Evolutionary conservation across 2,888 invertebrate genomes (phyloP).

Genomic region (Gymnoscelis rufifasciata): DNA sequence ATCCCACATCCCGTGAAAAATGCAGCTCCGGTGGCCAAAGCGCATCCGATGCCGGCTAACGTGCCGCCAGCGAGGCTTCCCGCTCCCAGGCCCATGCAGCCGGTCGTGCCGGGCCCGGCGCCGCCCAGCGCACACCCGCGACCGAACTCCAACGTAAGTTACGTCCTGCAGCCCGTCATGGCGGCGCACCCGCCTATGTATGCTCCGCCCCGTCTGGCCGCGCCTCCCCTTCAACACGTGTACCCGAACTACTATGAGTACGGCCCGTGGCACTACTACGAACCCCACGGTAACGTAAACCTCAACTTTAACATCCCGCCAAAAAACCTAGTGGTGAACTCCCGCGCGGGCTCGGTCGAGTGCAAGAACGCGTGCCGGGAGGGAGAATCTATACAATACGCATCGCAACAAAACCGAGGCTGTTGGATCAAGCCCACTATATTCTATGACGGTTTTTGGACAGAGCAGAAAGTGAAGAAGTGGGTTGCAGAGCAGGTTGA

Average conservation of each 20-base stretch:
- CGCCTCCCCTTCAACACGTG: constrained; percentile 43
- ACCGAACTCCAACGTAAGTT: constrained; percentile 70
- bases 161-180: constrained; percentile 62
- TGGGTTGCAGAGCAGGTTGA: constrained; percentile 76
- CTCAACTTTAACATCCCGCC: constrained; percentile 67
- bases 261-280: constrained; percentile 70
- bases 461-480: constrained; percentile 75
- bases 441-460: constrained; percentile 76
- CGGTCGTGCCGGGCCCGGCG: constrained; percentile 21
- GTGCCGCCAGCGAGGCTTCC: constrained; percentile 17
- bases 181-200: constrained; percentile 50
- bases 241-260: constrained; percentile 66
- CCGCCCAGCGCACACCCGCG: constrained; percentile 21
- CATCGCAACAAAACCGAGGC: constrained; percentile 50
- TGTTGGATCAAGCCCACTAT: constrained; percentile 75
- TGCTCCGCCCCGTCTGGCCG: constrained; percentile 40
- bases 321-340: constrained; percentile 62
- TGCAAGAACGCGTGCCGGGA: constrained; percentile 51
- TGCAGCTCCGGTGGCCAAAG: constrained; percentile 39
- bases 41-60: constrained; percentile 42
- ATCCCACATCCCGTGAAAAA: constrained; percentile 30
- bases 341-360: constrained; percentile 44
- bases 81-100: constrained; percentile 2
- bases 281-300: constrained; percentile 64
- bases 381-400: constrained; percentile 47